Evolutionary conservation across 2,888 invertebrate genomes (phyloP).

Genomic region (Desoria tigrina): DNA sequence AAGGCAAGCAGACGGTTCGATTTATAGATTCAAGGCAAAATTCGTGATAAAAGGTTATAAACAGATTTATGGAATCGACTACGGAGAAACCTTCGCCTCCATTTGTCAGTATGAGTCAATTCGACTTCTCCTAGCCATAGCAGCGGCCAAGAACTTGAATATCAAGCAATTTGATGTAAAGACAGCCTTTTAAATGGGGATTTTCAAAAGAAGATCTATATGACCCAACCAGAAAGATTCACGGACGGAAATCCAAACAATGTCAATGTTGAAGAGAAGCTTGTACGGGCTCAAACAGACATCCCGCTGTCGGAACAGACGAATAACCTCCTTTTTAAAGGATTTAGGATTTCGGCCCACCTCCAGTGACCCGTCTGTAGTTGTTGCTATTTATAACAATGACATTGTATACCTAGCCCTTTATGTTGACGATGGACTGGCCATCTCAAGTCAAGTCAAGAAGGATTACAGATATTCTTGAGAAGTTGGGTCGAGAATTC

Average conservation of each 20-base stretch:
- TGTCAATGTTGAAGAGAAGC: constrained; percentile 33
- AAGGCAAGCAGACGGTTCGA: not conserved
- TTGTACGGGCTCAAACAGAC: constrained; percentile 53
- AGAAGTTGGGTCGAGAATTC: no score
- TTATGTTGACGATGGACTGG: constrained; percentile 48
- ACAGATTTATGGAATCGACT: constrained; percentile 2
- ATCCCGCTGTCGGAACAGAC: constrained; percentile 43
- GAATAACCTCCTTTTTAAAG: constrained; percentile 28
- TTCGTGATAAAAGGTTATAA: not conserved
- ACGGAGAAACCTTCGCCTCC: not conserved
- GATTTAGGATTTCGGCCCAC: constrained; percentile 19
- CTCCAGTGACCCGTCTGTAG: constrained; percentile 35
- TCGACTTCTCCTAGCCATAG: not conserved
- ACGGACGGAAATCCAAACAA: not conserved
- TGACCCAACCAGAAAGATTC: not conserved
- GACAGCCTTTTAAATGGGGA: constrained; percentile 4
- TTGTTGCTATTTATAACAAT: not conserved
- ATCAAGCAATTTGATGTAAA: not conserved
- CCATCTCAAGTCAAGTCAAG: constrained; percentile 14
- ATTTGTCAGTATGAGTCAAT: constrained; percentile 5
- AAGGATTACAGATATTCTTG: no score
- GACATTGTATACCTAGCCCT: constrained; percentile 27
- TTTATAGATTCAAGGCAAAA: not conserved
- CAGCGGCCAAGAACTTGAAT: not conserved
- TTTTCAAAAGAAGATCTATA: not conserved